Evolutionary conservation across 53 echinoderm and acorn worm species (phyloP).

Genomic region (Temnopleurus reevesii): DNA sequence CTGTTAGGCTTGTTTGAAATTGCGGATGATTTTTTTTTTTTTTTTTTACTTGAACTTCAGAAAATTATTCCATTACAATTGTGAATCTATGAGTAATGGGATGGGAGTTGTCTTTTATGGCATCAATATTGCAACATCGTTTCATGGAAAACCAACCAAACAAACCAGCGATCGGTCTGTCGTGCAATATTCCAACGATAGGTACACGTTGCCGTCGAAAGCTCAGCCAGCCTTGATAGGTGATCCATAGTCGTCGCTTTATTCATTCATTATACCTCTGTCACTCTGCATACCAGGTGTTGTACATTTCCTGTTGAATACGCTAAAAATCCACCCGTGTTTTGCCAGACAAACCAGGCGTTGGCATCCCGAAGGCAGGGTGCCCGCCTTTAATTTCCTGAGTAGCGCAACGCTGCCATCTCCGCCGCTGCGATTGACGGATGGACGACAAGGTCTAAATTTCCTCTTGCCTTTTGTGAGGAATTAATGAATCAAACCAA

Average conservation of each 20-base stretch:
- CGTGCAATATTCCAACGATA: not conserved
- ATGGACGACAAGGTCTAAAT: conserved; percentile 31
- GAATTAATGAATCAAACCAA: conserved; percentile 50
- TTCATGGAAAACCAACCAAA: not conserved
- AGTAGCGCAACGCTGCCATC: conserved; percentile 16
- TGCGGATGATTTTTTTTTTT: too few species aligned
- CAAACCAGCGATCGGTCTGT: not conserved
- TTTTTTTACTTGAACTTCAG: too few species aligned
- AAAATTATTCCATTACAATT: too few species aligned
- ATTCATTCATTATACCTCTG: conserved; percentile 15
- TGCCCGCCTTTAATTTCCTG: conserved; percentile 52
- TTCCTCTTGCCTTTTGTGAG: conserved; percentile 49
- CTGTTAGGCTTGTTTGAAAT: too few species aligned
- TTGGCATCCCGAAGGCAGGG: conserved; percentile 15
- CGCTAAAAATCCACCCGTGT: not conserved
- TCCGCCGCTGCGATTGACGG: not conserved
- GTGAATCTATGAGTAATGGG: too few species aligned
- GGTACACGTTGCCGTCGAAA: not conserved
- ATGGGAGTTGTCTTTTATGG: conserved; percentile 9
- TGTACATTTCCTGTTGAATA: conserved; percentile 47
- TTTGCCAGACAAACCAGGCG: not conserved
- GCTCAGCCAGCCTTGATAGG: not conserved
- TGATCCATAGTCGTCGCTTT: not conserved
- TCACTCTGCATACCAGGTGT: conserved; percentile 42
- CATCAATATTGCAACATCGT: not conserved